Base-by-base conservation (phyloP, 1,140 invertebrate genomes). In the Sycobia sp. region DNA sequence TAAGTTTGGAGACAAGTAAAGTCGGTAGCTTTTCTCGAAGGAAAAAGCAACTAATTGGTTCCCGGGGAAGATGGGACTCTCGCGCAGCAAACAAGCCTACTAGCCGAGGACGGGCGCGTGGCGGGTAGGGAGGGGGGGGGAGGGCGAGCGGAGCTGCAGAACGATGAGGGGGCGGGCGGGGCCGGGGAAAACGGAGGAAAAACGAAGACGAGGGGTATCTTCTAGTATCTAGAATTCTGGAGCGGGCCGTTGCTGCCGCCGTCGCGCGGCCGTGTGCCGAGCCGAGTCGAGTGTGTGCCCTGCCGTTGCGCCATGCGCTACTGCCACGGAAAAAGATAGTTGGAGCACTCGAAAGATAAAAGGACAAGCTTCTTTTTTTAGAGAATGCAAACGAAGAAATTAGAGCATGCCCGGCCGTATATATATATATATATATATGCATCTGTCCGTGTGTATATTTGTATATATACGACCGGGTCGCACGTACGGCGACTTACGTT, bases 31-130 rank as follows among this genome's bases (percentile, higher is more conserved):
- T 61, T 66, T 69, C 51, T 62, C 69, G 69, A 71, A 74, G 71
- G 71, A 74, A 76, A 74, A 74, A 72, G 67, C 62, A 75, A 75
- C 73, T 77, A 77, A 75, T 77, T 75, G 73, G 73, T 72, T 71
- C 69, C 69, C 70, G 61, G 71, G n/a, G 53, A 69, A 70, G 71
- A 72, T 67, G 67, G 69, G 66, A 72, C 62, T 68, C 69, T 74
- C 69, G 67, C 18, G 46, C 62, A 65, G 72, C 69, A 75, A 76
- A 76, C 67, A 75, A 72, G 72, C 72, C 38, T 63, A 63, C 46
- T 38, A 23, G 44, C 43, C 18, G n/a, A 27, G 18, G 7, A 27
- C 3, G 65, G 69, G 69, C 58, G n/a, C n/a, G n/a, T n/a, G n/a
- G n/a, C n/a, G n/a, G n/a, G n/a, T n/a, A n/a, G n/a, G 64, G 61